These are phyloP conservation scores for Menura novaehollandiae DNA, from an alignment of 2,113 vertebrate species.

Conservation along the genomic window DNA sequence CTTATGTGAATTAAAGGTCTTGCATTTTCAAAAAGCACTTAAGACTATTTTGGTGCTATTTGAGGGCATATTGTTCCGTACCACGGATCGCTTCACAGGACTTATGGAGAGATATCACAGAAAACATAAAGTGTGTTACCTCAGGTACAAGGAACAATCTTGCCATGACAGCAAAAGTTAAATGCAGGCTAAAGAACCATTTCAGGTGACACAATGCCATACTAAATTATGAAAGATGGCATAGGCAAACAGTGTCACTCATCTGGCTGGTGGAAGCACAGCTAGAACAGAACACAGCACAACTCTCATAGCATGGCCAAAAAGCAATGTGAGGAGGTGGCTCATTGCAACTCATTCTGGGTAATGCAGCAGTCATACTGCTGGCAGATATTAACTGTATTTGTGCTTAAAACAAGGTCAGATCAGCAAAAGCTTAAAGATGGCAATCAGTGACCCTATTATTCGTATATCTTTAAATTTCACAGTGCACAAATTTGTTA, in stretches of 20 bases:
- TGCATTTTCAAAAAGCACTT: background rate
- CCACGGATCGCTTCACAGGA: background rate
- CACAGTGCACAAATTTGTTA: background rate
- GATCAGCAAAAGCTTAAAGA: background rate
- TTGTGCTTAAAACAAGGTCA: background rate
- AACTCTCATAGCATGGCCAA: background rate
- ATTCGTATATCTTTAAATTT: background rate
- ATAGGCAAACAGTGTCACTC: background rate
- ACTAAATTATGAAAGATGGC: background rate
- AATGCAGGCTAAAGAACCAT: background rate
- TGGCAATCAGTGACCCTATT: background rate
- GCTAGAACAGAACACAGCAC: accelerated
- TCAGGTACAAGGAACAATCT: background rate
- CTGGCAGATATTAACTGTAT: background rate
- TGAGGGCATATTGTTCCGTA: background rate
- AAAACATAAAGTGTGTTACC: background rate
- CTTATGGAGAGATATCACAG: accelerated
- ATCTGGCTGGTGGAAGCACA: background rate
- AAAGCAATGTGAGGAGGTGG: background rate
- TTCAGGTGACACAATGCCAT: background rate
- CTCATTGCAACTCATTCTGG: background rate
- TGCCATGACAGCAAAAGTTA: background rate
- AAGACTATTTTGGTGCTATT: background rate
- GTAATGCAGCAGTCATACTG: accelerated
- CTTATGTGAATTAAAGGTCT: background rate